These are phyloP conservation scores for Anolis carolinensis DNA, from an alignment of 2,113 vertebrate genomes.

Conservation along the genomic window DNA sequence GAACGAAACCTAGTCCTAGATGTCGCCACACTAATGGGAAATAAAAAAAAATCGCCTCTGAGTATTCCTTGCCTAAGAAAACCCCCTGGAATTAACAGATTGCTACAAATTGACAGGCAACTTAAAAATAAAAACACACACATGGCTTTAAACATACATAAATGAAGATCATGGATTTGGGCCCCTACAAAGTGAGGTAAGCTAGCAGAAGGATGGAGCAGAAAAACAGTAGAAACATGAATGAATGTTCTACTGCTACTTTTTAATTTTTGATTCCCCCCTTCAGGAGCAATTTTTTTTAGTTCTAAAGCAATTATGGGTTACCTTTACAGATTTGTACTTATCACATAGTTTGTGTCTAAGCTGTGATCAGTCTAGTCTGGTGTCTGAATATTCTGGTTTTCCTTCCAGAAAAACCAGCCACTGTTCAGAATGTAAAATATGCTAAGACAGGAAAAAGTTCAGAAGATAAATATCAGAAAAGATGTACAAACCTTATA, in stretches of 20 bases:
- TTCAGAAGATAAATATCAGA: neutral
- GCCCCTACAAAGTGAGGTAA: no score
- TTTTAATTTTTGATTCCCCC: neutral
- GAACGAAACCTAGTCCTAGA: no score
- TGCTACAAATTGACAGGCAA: no score
- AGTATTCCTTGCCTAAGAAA: no score
- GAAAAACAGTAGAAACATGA: neutral
- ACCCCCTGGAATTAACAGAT: no score
- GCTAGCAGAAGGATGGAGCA: neutral
- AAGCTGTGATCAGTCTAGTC: neutral
- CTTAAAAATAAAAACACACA: no score
- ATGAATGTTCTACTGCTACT: neutral
- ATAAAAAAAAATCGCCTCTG: no score
- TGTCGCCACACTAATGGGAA: no score
- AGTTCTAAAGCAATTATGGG: neutral
- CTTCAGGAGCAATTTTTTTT: neutral
- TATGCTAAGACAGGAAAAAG: neutral
- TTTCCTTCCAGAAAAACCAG: neutral
- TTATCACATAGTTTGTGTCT: neutral
- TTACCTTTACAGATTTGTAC: neutral
- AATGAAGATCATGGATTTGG: neutral
- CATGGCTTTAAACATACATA: neutral
- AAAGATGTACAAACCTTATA: neutral
- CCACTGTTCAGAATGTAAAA: neutral
- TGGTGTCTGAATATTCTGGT: neutral